phyloP scores from a whole-genome alignment of 2,888 invertebrate species.

The Itoplectis maculator region DNA sequence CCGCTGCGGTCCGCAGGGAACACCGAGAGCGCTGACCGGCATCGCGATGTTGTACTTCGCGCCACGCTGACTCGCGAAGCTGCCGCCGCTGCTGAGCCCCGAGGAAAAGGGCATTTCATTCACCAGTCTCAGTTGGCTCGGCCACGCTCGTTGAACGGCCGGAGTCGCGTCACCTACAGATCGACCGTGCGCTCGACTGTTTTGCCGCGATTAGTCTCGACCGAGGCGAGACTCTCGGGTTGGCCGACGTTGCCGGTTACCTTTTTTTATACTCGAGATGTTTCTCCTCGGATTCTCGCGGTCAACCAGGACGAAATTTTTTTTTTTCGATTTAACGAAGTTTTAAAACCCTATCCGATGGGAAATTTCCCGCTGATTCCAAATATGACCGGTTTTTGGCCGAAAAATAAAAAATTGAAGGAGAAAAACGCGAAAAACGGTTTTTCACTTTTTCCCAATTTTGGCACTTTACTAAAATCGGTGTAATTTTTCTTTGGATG shows the following conservation, averaged over 20 bases:
- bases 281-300: background rate
- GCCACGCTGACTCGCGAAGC: constrained; percentile 45
- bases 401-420: no score
- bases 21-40: constrained; percentile 13
- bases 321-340: no score
- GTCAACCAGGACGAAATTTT: no score
- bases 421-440: no score
- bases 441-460: no score
- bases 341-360: no score
- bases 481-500: no score
- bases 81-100: background rate
- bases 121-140: constrained; percentile 56
- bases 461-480: no score
- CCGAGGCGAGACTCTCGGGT: constrained; percentile 15
- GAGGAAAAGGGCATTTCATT: constrained; percentile 68
- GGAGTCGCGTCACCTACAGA: constrained; percentile 49
- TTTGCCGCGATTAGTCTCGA: constrained; percentile 68
- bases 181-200: constrained; percentile 46
- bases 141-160: constrained; percentile 52
- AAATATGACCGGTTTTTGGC: no score
- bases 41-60: constrained; percentile 5
- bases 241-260: constrained; percentile 48
- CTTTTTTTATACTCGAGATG: constrained; percentile 6
- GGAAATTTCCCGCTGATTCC: no score
- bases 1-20: constrained; percentile 20